These are phyloP conservation scores for Aeoliscus strigatus DNA, from an alignment of 2,797 vertebrate genomes.

Conservation along the genomic window DNA sequence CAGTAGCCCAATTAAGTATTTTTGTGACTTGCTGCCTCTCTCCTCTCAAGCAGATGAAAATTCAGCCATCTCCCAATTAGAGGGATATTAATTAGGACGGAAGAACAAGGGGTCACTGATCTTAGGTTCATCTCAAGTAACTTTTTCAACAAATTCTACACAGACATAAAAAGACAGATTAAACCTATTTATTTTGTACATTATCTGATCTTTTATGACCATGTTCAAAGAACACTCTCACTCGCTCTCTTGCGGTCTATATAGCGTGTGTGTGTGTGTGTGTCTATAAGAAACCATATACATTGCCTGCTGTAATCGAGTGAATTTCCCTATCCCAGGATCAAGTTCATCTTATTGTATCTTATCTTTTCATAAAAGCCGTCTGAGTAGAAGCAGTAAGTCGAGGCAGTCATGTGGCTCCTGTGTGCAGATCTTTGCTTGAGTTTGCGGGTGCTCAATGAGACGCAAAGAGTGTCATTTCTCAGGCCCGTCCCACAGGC, in stretches of 20 bases:
- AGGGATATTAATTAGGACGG: constrained; percentile 64
- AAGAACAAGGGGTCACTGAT: constrained; percentile 47
- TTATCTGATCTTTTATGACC: constrained; percentile 9
- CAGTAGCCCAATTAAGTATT: constrained; percentile 71
- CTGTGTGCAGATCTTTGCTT: constrained; percentile 66
- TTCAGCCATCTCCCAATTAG: constrained; percentile 68
- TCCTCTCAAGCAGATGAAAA: constrained; percentile 61
- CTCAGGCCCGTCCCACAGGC: constrained; percentile 75
- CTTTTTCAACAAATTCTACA: constrained; percentile 12
- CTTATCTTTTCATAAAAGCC: constrained; percentile 37
- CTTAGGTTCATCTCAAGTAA: constrained; percentile 13
- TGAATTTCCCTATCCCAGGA: too few species aligned
- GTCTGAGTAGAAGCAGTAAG: constrained; percentile 59
- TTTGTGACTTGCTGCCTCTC: constrained; percentile 65
- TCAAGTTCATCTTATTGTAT: constrained; percentile 10
- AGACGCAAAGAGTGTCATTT: constrained; percentile 78
- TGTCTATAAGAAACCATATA: too few species aligned
- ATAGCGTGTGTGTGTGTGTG: too few species aligned
- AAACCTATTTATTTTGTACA: constrained; percentile 8
- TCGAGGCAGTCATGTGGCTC: constrained; percentile 51
- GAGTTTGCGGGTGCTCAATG: constrained; percentile 77
- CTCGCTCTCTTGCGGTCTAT: too few species aligned
- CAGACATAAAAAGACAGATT: constrained; percentile 3
- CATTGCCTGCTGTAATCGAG: too few species aligned
- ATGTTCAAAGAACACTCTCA: constrained; percentile 25